phyloP scores from a whole-genome alignment of 23 tunicate genomes.

The Clavelina lepadiformis region DNA sequence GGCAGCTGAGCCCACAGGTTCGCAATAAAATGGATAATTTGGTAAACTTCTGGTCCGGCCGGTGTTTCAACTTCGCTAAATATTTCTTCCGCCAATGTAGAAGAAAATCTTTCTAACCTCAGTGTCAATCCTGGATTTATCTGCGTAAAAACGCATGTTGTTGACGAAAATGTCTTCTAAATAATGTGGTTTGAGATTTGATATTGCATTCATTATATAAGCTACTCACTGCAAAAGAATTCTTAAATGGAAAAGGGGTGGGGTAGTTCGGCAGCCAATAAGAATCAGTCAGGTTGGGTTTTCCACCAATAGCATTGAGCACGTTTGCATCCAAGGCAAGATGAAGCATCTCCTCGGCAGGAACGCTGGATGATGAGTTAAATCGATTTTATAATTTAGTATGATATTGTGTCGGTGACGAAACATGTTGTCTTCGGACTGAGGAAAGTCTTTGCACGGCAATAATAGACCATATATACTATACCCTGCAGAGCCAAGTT shows the following conservation, averaged over 20 bases:
- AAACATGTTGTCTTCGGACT: no score
- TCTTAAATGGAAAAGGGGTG: slow-evolving; percentile 26
- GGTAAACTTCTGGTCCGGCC: slow-evolving; percentile 6
- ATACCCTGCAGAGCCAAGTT: no score
- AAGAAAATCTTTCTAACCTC: slow-evolving; percentile 20
- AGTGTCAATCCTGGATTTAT: slow-evolving; percentile 3
- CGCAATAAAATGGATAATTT: slow-evolving; percentile 26
- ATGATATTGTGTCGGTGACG: no score
- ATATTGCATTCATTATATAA: not conserved
- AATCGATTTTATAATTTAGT: no score
- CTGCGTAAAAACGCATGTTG: not conserved
- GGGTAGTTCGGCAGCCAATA: slow-evolving; percentile 47
- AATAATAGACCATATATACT: no score
- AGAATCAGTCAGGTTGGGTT: slow-evolving; percentile 19
- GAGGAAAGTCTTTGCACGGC: no score
- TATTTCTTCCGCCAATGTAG: slow-evolving; percentile 28
- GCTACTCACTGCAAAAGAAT: slow-evolving; percentile 8
- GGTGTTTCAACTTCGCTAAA: slow-evolving; percentile 64
- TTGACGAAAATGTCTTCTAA: not conserved
- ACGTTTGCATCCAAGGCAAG: slow-evolving; percentile 37
- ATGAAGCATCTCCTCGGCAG: slow-evolving; percentile 60
- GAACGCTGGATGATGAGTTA: slow-evolving; percentile 30
- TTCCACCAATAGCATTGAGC: slow-evolving; percentile 37
- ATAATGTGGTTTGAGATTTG: not conserved
- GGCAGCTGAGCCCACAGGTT: slow-evolving; percentile 28